Evolutionary conservation across 2,888 invertebrate genomes (phyloP).

Genomic region (Ceraclea dissimilis): DNA sequence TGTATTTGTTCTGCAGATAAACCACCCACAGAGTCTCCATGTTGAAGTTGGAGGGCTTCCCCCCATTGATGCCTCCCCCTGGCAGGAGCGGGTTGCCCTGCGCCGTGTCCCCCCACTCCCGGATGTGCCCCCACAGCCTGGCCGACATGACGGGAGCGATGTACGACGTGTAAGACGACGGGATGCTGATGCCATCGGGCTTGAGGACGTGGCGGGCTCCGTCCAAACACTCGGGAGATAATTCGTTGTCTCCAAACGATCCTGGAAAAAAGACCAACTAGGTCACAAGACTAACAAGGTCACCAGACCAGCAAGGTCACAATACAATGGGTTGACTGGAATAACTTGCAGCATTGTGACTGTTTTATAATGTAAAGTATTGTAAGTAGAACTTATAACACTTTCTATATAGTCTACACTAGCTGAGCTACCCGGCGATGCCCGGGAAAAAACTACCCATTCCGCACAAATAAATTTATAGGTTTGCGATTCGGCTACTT

Average conservation of each 20-base stretch:
- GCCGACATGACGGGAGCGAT: conserved; percentile 89
- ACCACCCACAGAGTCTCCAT: conserved; percentile 90
- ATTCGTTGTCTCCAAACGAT: conserved; percentile 97
- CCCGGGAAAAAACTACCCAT: too few species aligned
- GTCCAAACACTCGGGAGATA: conserved; percentile 96
- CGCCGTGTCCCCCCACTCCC: conserved; percentile 29
- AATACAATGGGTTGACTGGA: background rate
- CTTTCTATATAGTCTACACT: too few species aligned
- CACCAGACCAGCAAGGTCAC: background rate
- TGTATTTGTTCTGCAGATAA: conserved; percentile 77
- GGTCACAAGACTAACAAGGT: background rate
- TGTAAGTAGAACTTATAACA: too few species aligned
- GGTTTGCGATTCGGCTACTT: too few species aligned
- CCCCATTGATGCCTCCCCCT: conserved; percentile 26
- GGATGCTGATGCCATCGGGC: conserved; percentile 86
- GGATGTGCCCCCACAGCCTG: conserved; percentile 74
- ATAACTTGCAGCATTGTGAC: background rate
- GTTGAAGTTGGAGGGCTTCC: conserved; percentile 32
- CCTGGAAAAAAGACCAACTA: conserved; percentile 36
- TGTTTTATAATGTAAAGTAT: too few species aligned
- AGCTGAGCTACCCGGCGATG: too few species aligned
- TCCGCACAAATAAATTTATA: too few species aligned
- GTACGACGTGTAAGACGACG: conserved; percentile 81
- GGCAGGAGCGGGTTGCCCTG: conserved; percentile 31
- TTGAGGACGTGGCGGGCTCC: conserved; percentile 83